Base-by-base conservation (phyloP, 2,888 invertebrate species). In the Rotaria sp. region DNA sequence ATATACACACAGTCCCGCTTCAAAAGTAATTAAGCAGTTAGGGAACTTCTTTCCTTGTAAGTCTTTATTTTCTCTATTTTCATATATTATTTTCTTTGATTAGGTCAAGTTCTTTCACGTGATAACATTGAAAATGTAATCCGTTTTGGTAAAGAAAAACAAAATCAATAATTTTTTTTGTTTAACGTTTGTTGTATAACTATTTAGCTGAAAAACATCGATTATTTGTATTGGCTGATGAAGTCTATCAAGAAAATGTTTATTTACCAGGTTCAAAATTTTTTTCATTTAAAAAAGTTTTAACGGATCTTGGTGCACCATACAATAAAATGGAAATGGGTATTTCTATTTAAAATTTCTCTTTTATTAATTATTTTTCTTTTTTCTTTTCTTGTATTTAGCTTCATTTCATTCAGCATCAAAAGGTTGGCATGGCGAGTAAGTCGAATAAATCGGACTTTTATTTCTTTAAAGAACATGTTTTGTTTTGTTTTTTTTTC, bases 351-450 rank as follows among this genome's bases (percentile, higher is more conserved):
- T 45, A n/a, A n/a, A 1, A 35, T 15, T 67, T 7, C 15, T 67
- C 2, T 18, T 30, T 35, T 11, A 30, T 13, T 1, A 2, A 30
- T 30, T 2, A 13, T n/a, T 59, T 13, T 3, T n/a, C 0, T 21
- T 26, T 4, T 59, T 8, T 35, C 38, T 18, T 67, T n/a, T 30
- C n/a, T 4, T 59, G 1, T 2, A 15, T 67, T 67, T 67, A 67
- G 96, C 95, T 26, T 97, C 97, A 86, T 98, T 96, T 92, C 95
- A 97, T 95, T 96, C 98, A 0, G 94, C 95, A 86, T 96, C 96
- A 52, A 99, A 99, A 93, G 98, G 94, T 67, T 93, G 92, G 88
- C 93, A 93, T 93, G 93, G 93, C 88, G 93, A 93, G 67, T 67
- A 67, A 30, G 67, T 67, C 38, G 21, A 21, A 35, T 67, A 15